These are phyloP conservation scores for Lasiurus cinereus DNA, from an alignment of 2,113 vertebrate species.

Conservation along the genomic window DNA sequence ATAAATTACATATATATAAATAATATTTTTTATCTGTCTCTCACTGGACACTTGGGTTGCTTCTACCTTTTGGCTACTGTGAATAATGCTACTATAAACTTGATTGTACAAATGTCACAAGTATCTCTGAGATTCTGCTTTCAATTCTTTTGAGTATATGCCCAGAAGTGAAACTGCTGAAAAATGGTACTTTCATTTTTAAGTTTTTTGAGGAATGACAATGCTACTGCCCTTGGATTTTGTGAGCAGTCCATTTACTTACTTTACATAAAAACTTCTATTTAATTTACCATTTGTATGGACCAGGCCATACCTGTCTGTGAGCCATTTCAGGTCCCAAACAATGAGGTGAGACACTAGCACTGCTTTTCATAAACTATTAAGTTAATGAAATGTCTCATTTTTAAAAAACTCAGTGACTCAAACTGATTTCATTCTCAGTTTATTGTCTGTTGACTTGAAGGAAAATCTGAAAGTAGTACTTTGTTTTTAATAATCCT, in stretches of 20 bases:
- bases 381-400: constrained; percentile 38
- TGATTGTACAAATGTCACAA: not conserved
- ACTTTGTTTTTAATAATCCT: constrained; percentile 32
- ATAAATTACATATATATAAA: not conserved
- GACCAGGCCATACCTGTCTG: not conserved
- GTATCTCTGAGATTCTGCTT: not conserved
- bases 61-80: not conserved
- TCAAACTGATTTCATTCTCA: not conserved
- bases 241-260: not conserved
- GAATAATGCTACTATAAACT: not conserved
- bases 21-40: not conserved
- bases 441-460: not conserved
- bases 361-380: not conserved
- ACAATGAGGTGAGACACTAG: not conserved
- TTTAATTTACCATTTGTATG: not conserved
- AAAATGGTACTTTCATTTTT: not conserved
- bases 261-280: not conserved
- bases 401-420: constrained; percentile 19
- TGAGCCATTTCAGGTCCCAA: not conserved
- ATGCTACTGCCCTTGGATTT: not conserved
- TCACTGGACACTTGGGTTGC: not conserved
- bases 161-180: not conserved
- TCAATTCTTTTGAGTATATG: not conserved
- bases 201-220: not conserved
- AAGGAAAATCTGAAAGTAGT: not conserved